phyloP scores from a whole-genome alignment of 2,888 invertebrate genomes.

The Melitaea athalia region DNA sequence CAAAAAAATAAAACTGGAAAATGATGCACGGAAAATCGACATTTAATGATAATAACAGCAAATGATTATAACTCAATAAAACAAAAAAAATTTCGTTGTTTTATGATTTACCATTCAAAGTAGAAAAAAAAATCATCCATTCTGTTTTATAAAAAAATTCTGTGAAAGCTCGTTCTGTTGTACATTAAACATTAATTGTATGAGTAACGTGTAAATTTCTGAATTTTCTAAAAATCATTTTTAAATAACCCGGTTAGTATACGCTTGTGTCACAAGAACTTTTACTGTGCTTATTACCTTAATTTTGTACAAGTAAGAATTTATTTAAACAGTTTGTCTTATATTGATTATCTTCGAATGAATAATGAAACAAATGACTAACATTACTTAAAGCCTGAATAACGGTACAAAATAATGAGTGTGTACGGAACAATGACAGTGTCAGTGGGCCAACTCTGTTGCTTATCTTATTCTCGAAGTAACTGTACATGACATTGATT shows the following conservation, averaged over 20 bases:
- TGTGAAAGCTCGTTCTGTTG: too few species aligned
- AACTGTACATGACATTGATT: constrained; percentile 63
- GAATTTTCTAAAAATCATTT: background rate
- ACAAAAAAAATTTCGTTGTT: too few species aligned
- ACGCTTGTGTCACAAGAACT: background rate
- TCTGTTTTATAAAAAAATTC: too few species aligned
- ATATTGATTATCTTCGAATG: constrained; percentile 13
- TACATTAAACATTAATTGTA: background rate
- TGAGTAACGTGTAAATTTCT: background rate
- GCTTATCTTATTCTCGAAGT: constrained; percentile 56
- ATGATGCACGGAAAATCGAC: too few species aligned
- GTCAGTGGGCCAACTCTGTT: constrained; percentile 70
- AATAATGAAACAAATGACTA: constrained; percentile 31
- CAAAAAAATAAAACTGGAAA: too few species aligned
- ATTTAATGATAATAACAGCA: too few species aligned
- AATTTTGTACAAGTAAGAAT: constrained; percentile 23
- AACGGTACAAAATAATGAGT: constrained; percentile 64
- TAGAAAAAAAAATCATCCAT: too few species aligned
- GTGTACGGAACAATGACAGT: constrained; percentile 62
- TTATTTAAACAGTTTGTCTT: constrained; percentile 27
- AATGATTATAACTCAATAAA: too few species aligned
- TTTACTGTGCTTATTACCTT: constrained; percentile 26
- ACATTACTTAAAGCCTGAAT: constrained; percentile 38
- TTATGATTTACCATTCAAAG: too few species aligned
- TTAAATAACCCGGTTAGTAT: background rate